Conservation (phyloP, 2,888 invertebrate genomes). For the Drosophila paranaensis region DNA sequence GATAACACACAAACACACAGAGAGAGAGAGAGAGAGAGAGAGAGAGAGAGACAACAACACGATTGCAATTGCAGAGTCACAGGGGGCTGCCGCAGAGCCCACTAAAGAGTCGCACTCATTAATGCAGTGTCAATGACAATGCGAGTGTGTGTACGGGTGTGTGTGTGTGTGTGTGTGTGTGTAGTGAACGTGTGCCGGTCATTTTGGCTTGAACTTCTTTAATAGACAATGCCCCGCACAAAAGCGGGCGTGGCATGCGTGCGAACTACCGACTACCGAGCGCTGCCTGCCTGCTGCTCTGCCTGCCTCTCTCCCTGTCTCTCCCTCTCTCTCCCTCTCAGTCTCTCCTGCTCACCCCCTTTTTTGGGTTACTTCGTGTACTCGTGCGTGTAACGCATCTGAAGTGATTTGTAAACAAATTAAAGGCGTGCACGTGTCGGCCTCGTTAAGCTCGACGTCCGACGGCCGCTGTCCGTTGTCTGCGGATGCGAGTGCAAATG, state of each 20-base stretch:
- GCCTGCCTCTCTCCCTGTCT: background rate
- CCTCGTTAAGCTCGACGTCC: conserved; percentile 79
- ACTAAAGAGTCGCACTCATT: conserved; percentile 57
- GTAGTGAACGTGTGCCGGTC: conserved; percentile 50
- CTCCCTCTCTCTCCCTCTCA: too few species aligned
- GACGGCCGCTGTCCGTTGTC: background rate
- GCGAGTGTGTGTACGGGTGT: conserved; percentile 11
- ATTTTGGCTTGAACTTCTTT: conserved; percentile 58
- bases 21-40: conserved; percentile 16
- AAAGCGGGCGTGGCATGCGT: conserved; percentile 62
- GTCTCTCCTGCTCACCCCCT: conserved; percentile 3
- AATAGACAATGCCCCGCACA: conserved; percentile 52
- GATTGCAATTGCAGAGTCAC: conserved; percentile 26
- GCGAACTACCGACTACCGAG: conserved; percentile 32
- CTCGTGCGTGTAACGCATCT: conserved; percentile 83
- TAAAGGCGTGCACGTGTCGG: conserved; percentile 85
- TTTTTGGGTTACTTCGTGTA: conserved; percentile 55
- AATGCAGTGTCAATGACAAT: conserved; percentile 66
- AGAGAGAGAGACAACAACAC: conserved; percentile 7
- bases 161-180: conserved; percentile 23
- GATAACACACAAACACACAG: conserved; percentile 38
- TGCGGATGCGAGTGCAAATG: conserved; percentile 45
- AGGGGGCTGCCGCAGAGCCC: conserved; percentile 34
- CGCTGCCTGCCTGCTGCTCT: background rate
- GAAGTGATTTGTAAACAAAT: conserved; percentile 85